These are phyloP conservation scores for Pantherophis alleghaniensis DNA, from an alignment of 2,797 vertebrate genomes.

Conservation along the genomic window DNA sequence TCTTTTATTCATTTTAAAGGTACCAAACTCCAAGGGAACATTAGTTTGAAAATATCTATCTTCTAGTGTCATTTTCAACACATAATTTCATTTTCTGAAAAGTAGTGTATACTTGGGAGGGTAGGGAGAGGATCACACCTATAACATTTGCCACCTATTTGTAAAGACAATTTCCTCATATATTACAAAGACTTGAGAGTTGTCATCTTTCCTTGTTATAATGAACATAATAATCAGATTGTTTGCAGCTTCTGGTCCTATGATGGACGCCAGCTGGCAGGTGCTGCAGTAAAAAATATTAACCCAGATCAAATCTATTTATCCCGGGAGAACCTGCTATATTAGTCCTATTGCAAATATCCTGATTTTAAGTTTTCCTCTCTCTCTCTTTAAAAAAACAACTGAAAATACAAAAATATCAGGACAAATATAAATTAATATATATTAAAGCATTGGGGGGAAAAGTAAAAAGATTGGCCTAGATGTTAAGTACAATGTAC, in stretches of 20 bases:
- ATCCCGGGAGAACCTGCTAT: slow-evolving; percentile 85
- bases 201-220: slow-evolving; percentile 80
- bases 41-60: slow-evolving; percentile 83
- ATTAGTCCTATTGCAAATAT: slow-evolving; percentile 94
- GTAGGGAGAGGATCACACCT: slow-evolving; percentile 73
- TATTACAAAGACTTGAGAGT: slow-evolving; percentile 83
- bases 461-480: slow-evolving; percentile 87
- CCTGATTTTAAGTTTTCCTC: slow-evolving; percentile 76
- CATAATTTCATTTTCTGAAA: slow-evolving; percentile 71
- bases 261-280: slow-evolving; percentile 82
- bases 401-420: slow-evolving; percentile 90
- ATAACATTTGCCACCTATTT: slow-evolving; percentile 81
- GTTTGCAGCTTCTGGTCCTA: slow-evolving; percentile 79
- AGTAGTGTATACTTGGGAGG: slow-evolving; percentile 75
- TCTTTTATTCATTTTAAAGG: slow-evolving; percentile 80
- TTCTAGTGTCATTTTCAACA: slow-evolving; percentile 70
- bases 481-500: slow-evolving; percentile 93
- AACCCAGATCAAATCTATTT: slow-evolving; percentile 70
- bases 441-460: slow-evolving; percentile 98
- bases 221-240: slow-evolving; percentile 85
- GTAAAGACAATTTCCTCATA: slow-evolving; percentile 82
- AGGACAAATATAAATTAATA: slow-evolving; percentile 99
- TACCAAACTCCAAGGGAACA: slow-evolving; percentile 69
- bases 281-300: slow-evolving; percentile 68
- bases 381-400: slow-evolving; percentile 62